Evolutionary conservation across 1,140 invertebrate species (phyloP).

Genomic region (Ceratitis capitata): DNA sequence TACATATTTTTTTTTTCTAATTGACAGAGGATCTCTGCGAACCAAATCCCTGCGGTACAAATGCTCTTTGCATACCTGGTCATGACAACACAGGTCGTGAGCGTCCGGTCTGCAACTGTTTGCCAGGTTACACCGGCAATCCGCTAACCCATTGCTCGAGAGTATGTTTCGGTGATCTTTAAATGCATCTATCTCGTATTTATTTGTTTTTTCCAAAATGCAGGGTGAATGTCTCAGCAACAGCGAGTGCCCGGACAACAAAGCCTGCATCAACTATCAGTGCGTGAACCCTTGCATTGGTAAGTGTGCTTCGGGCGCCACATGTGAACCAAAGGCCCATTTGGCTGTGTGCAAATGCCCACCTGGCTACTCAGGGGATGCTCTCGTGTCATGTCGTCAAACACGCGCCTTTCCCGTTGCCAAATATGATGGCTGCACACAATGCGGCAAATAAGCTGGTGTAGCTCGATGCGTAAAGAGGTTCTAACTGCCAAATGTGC

Average conservation of each 20-base stretch:
- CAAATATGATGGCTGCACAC: constrained; percentile 54
- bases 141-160: constrained; percentile 76
- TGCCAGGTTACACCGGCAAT: constrained; percentile 82
- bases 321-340: constrained; percentile 68
- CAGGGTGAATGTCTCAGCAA: constrained; percentile 80
- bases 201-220: background rate
- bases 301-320: constrained; percentile 75
- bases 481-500: background rate
- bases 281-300: constrained; percentile 81
- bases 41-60: constrained; percentile 84
- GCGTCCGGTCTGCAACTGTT: constrained; percentile 77
- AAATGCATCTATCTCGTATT: background rate
- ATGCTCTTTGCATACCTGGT: constrained; percentile 84
- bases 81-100: constrained; percentile 82
- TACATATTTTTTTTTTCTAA: background rate
- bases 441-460: background rate
- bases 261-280: constrained; percentile 78
- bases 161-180: constrained; percentile 56
- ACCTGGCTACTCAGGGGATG: constrained; percentile 80
- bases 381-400: constrained; percentile 67
- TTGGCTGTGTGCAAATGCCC: constrained; percentile 87
- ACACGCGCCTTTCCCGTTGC: constrained; percentile 60
- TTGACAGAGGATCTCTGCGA: constrained; percentile 77
- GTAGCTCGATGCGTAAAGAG: background rate
- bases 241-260: constrained; percentile 75